phyloP scores from a whole-genome alignment of 2,888 invertebrate genomes.

The Drosophila birchii region DNA sequence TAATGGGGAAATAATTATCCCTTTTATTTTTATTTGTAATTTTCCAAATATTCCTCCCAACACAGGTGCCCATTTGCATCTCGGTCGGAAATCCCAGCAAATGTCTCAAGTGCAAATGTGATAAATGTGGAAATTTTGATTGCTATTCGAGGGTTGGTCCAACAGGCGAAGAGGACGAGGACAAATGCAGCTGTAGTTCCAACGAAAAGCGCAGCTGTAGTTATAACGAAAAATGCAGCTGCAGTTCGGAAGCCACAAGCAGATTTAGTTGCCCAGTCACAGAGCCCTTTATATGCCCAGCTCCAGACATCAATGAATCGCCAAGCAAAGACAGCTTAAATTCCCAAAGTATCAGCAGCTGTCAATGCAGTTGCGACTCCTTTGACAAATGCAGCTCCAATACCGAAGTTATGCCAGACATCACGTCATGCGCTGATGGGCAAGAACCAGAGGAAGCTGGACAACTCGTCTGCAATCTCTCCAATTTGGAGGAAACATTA shows the following conservation, averaged over 20 bases:
- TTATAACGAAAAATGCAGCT: background rate
- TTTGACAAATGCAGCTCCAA: conserved; percentile 1
- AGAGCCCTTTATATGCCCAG: too few relatives aligned
- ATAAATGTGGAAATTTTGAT: background rate
- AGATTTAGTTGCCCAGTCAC: background rate
- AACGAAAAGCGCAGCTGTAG: background rate
- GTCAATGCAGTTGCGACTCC: background rate
- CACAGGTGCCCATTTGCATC: conserved; percentile 45
- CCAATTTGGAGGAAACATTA: conserved; percentile 37
- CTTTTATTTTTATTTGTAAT: background rate
- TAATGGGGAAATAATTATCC: background rate
- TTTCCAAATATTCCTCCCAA: too few relatives aligned
- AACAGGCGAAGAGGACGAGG: background rate
- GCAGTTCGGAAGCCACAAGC: background rate
- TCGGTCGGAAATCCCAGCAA: background rate
- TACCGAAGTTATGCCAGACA: background rate
- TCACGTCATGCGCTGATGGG: background rate
- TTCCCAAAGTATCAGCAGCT: background rate
- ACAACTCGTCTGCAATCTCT: conserved; percentile 19
- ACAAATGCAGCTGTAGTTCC: background rate
- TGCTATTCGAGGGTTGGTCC: background rate
- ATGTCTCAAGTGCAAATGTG: conserved; percentile 14
- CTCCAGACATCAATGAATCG: background rate
- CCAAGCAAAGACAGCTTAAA: background rate
- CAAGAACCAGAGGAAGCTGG: background rate